These are phyloP conservation scores for Symphodus melops DNA, from an alignment of 2,113 vertebrate genomes.

Conservation along the genomic window DNA sequence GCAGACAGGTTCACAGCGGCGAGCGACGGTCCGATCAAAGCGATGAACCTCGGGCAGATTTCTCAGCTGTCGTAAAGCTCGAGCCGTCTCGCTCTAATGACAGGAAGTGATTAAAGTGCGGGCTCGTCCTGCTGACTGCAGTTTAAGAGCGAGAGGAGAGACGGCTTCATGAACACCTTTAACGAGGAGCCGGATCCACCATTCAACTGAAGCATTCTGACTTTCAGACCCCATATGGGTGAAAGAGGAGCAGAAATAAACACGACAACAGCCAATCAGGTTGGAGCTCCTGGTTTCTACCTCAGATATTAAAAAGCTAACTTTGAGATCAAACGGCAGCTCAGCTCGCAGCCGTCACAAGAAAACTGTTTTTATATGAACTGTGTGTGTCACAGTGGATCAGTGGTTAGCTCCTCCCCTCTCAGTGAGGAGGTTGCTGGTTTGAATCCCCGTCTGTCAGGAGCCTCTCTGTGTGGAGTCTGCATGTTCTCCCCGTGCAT, in stretches of 20 bases:
- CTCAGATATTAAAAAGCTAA: background rate
- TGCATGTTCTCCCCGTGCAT: too few species aligned
- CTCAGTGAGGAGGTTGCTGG: too few species aligned
- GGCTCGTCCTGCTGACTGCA: slow-evolving; percentile 61
- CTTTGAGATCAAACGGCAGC: background rate
- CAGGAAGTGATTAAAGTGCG: slow-evolving; percentile 67
- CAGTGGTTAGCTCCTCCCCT: too few species aligned
- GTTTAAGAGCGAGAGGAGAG: slow-evolving; percentile 10
- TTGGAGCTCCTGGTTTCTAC: background rate
- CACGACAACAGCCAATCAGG: background rate
- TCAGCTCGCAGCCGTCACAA: background rate
- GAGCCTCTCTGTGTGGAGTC: too few species aligned
- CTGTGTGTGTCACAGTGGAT: too few species aligned
- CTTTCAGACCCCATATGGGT: background rate
- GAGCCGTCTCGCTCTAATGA: slow-evolving; percentile 66
- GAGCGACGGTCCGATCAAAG: slow-evolving; percentile 58
- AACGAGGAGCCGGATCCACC: background rate
- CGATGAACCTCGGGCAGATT: slow-evolving; percentile 61
- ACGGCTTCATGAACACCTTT: slow-evolving; percentile 12
- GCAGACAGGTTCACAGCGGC: slow-evolving; percentile 49
- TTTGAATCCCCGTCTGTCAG: too few species aligned
- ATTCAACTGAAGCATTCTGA: background rate
- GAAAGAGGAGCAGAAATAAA: background rate
- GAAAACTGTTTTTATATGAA: too few species aligned
- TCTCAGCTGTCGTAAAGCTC: slow-evolving; percentile 58